These are phyloP conservation scores for Agelas oroides DNA, from an alignment of 37 sponge, comb jelly and placozoan genomes.

Conservation along the genomic window DNA sequence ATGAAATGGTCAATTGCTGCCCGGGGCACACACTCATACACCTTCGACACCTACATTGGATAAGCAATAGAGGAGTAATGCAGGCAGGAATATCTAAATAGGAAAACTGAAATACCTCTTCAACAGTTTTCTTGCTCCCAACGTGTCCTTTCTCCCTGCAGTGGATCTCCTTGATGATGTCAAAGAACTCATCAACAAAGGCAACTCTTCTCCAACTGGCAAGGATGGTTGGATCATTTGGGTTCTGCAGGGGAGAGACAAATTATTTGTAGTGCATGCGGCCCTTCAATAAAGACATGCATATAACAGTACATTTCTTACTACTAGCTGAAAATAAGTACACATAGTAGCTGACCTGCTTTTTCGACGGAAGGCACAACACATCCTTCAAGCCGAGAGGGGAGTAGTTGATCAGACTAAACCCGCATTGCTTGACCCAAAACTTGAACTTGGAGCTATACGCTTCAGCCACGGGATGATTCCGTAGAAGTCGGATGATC, in stretches of 20 bases:
- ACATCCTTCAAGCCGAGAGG: conserved; percentile 10
- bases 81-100: neutral
- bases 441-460: conserved; percentile 22
- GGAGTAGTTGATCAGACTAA: conserved; percentile 14
- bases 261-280: neutral
- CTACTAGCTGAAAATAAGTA: too few relatives aligned
- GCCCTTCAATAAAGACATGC: neutral
- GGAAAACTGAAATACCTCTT: neutral
- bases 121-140: conserved; percentile 5
- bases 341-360: neutral
- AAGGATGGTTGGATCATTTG: conserved; percentile 18
- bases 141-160: conserved; percentile 35
- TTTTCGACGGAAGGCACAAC: conserved; percentile 5
- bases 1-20: conserved; percentile 37
- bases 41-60: conserved; percentile 3
- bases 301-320: neutral
- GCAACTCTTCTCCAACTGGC: conserved; percentile 38
- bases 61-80: too few relatives aligned
- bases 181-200: conserved; percentile 38
- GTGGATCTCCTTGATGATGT: conserved; percentile 27
- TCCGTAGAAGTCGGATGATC: neutral
- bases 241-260: conserved; percentile 10
- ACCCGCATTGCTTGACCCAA: conserved; percentile 14
- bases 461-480: neutral
- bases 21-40: conserved; percentile 46